phyloP scores from a whole-genome alignment of 2,113 vertebrate species.

The Haplochromis vanheusdeni region DNA sequence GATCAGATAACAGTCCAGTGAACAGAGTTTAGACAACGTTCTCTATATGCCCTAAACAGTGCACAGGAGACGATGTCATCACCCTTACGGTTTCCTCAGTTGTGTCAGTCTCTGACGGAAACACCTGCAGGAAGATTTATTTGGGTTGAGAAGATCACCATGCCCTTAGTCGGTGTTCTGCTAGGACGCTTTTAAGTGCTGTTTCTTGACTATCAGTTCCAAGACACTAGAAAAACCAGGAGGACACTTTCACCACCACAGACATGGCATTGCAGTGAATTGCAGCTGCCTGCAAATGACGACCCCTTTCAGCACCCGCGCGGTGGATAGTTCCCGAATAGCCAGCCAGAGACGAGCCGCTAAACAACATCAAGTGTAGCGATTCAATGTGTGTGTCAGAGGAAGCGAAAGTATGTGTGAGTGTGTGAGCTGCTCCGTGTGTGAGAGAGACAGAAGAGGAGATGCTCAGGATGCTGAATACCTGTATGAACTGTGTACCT shows the following conservation, averaged over 20 bases:
- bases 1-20: background rate
- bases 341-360: background rate
- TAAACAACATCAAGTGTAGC: background rate
- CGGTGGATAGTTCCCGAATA: slow-evolving; percentile 38
- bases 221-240: background rate
- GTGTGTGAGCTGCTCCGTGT: background rate
- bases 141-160: background rate
- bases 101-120: background rate
- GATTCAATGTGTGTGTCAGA: background rate
- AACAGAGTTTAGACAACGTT: background rate
- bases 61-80: background rate
- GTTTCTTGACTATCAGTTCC: background rate
- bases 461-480: slow-evolving; percentile 13
- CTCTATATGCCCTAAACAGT: background rate
- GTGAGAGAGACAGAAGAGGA: background rate
- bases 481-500: slow-evolving; percentile 28
- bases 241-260: background rate
- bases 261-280: background rate
- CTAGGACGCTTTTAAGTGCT: background rate
- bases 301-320: slow-evolving; percentile 49
- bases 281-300: background rate
- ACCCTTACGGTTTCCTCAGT: background rate
- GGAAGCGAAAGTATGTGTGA: background rate
- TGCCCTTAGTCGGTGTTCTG: background rate
- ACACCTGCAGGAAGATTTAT: background rate